Conservation (phyloP, 2,113 vertebrate species). For the Psammodynastes pulverulentus region DNA sequence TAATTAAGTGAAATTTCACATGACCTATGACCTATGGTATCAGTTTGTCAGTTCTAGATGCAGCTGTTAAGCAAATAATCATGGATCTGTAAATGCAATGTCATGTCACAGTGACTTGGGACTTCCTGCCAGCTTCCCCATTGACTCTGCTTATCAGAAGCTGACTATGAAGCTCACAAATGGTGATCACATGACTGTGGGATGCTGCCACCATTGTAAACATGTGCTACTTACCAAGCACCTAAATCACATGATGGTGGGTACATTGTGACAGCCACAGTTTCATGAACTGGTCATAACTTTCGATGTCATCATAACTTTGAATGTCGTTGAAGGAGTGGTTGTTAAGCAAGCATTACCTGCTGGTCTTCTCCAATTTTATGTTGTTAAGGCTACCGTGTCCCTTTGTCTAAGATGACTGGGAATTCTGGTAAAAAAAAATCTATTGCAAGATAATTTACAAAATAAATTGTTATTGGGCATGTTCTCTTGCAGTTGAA, state of each 20-base stretch:
- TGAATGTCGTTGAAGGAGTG: background rate
- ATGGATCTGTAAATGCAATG: background rate
- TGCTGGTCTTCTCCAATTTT: background rate
- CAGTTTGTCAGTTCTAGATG: background rate
- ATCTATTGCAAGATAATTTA: background rate
- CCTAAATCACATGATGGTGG: background rate
- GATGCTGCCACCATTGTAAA: background rate
- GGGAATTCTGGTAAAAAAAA: background rate
- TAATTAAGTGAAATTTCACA: background rate
- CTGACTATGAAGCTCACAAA: background rate
- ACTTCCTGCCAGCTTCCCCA: background rate
- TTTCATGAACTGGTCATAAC: background rate
- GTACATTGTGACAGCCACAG: background rate
- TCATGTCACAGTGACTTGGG: background rate
- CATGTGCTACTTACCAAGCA: background rate
- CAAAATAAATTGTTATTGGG: background rate
- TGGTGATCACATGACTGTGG: background rate
- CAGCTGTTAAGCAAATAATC: background rate
- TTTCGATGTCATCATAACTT: background rate
- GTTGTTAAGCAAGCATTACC: background rate
- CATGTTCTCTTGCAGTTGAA: background rate
- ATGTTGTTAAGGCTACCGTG: background rate
- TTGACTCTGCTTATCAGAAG: background rate
- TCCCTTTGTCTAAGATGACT: background rate
- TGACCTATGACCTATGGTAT: background rate